A percentile compares a stretch with the other conserved stretches of the same genome.
phyloP scores from a whole-genome alignment of 2,113 vertebrate species.

The Indicator indicator region DNA sequence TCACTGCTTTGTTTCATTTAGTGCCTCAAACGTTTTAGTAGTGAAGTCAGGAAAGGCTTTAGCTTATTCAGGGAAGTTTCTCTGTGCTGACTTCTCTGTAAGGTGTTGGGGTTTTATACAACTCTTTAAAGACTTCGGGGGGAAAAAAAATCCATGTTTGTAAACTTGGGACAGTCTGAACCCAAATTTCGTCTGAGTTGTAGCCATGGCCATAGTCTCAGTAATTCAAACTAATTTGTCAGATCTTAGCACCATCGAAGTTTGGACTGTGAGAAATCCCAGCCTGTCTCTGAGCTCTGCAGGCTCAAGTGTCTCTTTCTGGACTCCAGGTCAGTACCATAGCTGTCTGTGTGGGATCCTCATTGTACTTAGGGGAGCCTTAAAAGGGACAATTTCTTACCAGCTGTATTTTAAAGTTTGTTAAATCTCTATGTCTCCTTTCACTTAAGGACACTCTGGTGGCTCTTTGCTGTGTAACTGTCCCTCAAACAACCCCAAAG shows the following conservation, averaged over 20 bases:
- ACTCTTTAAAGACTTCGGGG: background rate
- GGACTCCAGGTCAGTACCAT: background rate
- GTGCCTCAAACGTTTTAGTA: constrained; percentile 7
- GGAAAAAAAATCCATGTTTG: background rate
- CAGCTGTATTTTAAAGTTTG: background rate
- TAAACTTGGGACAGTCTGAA: background rate
- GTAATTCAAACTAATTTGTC: background rate
- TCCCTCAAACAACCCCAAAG: background rate
- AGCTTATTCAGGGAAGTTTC: background rate
- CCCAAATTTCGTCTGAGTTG: background rate
- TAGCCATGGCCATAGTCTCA: background rate
- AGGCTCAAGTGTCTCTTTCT: background rate
- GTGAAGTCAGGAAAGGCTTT: constrained; percentile 29
- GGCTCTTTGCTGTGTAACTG: background rate
- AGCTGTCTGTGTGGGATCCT: accelerated
- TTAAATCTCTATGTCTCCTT: background rate
- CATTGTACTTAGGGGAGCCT: background rate
- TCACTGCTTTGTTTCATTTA: constrained; percentile 9
- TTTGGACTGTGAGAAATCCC: background rate
- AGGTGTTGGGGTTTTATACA: background rate
- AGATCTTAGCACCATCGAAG: background rate
- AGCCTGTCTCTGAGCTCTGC: background rate
- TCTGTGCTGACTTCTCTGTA: background rate
- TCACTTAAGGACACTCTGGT: background rate
- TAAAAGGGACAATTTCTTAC: background rate